phyloP scores from a whole-genome alignment of 2,113 vertebrate genomes.

The Kryptolebias marmoratus region DNA sequence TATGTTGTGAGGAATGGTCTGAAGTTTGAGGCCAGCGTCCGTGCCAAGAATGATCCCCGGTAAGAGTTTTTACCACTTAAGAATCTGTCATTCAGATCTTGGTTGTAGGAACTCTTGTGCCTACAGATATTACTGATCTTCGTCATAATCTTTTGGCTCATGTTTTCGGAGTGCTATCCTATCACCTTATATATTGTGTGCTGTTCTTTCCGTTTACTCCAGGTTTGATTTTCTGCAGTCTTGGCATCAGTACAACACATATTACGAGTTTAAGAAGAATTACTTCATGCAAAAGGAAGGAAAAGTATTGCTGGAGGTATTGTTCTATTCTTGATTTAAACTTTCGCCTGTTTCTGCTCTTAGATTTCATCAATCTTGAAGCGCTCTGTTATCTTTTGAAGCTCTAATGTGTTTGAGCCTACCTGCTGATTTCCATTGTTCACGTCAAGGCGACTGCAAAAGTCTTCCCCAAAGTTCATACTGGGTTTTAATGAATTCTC shows the following conservation, averaged over 20 bases:
- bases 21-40: conserved; percentile 95
- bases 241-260: conserved; percentile 95
- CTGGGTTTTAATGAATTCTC: conserved; percentile 7
- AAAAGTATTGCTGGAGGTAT: conserved; percentile 69
- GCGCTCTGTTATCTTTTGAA: background rate
- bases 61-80: conserved; percentile 75
- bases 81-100: conserved; percentile 22
- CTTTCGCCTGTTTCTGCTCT: background rate
- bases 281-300: conserved; percentile 96
- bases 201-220: conserved; percentile 34
- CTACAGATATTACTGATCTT: conserved; percentile 4
- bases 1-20: conserved; percentile 95
- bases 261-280: conserved; percentile 99
- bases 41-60: conserved; percentile 96
- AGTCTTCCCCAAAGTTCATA: background rate
- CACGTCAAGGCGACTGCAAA: background rate
- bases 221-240: conserved; percentile 98
- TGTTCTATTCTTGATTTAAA: background rate
- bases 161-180: conserved; percentile 30
- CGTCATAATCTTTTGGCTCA: conserved; percentile 33
- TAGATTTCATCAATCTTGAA: background rate
- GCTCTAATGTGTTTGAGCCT: background rate
- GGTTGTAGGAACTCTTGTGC: conserved; percentile 24
- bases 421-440: background rate
- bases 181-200: conserved; percentile 23